phyloP scores from a whole-genome alignment of 1,140 invertebrate species.

The Halesus radiatus region DNA sequence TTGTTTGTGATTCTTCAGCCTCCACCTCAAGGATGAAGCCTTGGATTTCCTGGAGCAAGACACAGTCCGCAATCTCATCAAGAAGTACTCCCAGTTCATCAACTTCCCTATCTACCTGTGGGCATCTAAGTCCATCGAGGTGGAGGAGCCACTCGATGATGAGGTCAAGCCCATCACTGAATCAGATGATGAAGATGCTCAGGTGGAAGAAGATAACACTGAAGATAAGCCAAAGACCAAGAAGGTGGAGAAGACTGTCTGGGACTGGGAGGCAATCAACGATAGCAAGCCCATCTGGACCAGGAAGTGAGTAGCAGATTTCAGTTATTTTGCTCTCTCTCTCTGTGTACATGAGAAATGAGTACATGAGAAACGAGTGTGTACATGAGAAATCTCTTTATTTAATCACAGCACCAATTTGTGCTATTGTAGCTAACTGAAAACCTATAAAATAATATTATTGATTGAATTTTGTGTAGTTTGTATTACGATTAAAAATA shows the following conservation, averaged over 20 bases:
- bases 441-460: no score
- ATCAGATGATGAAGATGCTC: constrained; percentile 75
- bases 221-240: constrained; percentile 93
- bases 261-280: constrained; percentile 98
- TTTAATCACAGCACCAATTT: no score
- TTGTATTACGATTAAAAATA: no score
- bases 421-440: no score
- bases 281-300: constrained; percentile 98
- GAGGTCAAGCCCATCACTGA: constrained; percentile 68
- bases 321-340: no score
- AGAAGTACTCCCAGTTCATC: constrained; percentile 99
- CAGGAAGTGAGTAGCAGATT: constrained; percentile 72
- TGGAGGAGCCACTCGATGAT: constrained; percentile 81
- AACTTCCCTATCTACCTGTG: constrained; percentile 99
- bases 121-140: constrained; percentile 92
- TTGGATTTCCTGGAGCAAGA: constrained; percentile 94
- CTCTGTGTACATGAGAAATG: no score
- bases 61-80: constrained; percentile 91
- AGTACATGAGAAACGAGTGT: no score
- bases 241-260: constrained; percentile 95
- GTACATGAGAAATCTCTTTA: no score
- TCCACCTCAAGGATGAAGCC: constrained; percentile 97
- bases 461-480: no score
- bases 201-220: constrained; percentile 78
- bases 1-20: constrained; percentile 66